Evolutionary conservation across 2,888 invertebrate genomes (phyloP).

Genomic region (Heliconius ethilla): DNA sequence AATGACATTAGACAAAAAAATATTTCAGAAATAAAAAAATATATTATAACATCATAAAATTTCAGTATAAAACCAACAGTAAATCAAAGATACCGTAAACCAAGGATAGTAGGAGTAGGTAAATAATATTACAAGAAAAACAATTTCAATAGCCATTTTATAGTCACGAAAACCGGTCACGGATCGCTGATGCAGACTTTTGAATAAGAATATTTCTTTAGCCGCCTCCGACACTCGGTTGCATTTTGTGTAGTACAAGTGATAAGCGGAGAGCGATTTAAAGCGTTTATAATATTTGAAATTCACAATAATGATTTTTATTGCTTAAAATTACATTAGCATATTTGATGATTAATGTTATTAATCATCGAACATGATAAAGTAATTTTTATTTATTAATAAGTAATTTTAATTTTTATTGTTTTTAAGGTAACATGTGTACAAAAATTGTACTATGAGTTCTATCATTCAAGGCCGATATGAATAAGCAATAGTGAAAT

Average conservation of each 20-base stretch:
- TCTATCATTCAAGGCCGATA: background rate
- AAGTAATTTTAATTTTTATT: too few relatives aligned
- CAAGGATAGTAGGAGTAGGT: background rate
- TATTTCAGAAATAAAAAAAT: background rate
- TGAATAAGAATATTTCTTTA: slow-evolving; percentile 75
- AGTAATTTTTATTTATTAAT: too few relatives aligned
- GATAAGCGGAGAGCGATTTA: slow-evolving; percentile 34
- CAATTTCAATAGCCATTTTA: slow-evolving; percentile 43
- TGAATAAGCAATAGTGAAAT: too few relatives aligned
- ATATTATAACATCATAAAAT: background rate
- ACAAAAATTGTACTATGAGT: background rate
- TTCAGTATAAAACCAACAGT: background rate
- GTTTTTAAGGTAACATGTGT: too few relatives aligned
- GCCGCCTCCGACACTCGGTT: slow-evolving; percentile 53
- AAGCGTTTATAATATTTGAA: background rate
- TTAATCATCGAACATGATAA: too few relatives aligned
- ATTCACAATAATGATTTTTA: too few relatives aligned
- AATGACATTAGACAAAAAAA: too few relatives aligned
- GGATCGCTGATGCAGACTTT: slow-evolving; percentile 62
- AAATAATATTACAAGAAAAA: slow-evolving; percentile 36
- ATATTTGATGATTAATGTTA: too few relatives aligned
- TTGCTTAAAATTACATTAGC: too few relatives aligned
- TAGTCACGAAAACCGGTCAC: slow-evolving; percentile 61
- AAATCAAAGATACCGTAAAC: background rate
- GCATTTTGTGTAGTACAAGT: slow-evolving; percentile 53